Base-by-base conservation (phyloP, 1,140 invertebrate genomes). In the Bombus cullumanus region DNA sequence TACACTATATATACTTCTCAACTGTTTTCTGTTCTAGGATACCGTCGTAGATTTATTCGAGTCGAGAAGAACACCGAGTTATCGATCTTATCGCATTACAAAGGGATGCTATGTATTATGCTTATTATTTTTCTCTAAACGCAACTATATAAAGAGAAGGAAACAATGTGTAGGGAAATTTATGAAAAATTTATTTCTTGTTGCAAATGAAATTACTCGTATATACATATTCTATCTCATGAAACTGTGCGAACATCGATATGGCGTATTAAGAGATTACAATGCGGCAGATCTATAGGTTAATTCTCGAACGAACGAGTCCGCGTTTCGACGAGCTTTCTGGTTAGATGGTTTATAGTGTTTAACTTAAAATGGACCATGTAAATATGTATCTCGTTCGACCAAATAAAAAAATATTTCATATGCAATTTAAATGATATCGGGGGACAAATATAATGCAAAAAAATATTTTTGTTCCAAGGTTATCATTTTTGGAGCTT, bases 171-270 rank as follows among this genome's bases (percentile, higher is more conserved):
- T 76, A 12, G 12, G 12, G 25, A 75, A 75, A 57, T 34, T 37
- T 34, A 75, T 74, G 22, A 34, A 6, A 75, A 25, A 25, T 53
- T 53, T 22, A 34, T 15, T 53, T 57, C 31, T 76, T 39, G 25
- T 83, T 47, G 64, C n/a, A 68, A 78, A 83, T 83, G 37, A 83
- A 71, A 68, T 83, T 83, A 15, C 47, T 53, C 47, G 47, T 53
- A 22, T 22, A 83, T 59, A 39, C 43, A 15, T 77, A n/a, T 62
- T 31, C 74, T n/a, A 18, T 78, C 43, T 43, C 15, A 31, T 39
- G 25, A 59, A 80, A 8, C n/a, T 62, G 28, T 57, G 37, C 41
- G 43, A 68, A 53, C 22, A 37, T 57, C 37, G 74, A 78, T 41
- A 41, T 22, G 13, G 9, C 10, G 34, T 43, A 72, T 62, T 37